Conservation (phyloP, 2,797 vertebrate species). For the Cirrhinus molitorella region DNA sequence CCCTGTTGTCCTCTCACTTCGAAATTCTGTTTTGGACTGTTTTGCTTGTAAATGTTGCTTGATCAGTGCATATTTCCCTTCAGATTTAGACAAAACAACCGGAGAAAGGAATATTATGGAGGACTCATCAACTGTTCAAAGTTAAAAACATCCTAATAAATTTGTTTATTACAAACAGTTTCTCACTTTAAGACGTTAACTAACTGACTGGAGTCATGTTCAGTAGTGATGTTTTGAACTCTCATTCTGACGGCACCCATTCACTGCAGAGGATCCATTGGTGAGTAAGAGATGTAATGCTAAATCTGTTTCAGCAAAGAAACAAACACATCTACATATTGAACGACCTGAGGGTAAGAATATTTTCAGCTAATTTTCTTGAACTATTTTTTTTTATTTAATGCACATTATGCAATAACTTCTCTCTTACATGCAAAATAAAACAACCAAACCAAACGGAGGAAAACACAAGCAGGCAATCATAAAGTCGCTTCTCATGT, state of each 20-base stretch:
- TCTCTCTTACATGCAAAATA: neutral
- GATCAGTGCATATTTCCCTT: neutral
- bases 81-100: neutral
- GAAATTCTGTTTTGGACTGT: neutral
- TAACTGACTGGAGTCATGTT: neutral
- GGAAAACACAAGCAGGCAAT: constrained; percentile 19
- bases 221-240: neutral
- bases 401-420: neutral
- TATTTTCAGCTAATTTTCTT: neutral
- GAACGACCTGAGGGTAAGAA: neutral
- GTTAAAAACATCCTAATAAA: neutral
- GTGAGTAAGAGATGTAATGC: neutral
- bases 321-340: neutral
- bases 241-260: neutral
- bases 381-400: neutral
- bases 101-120: neutral
- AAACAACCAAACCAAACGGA: neutral
- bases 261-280: neutral
- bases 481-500: neutral
- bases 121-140: neutral
- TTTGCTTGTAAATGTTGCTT: neutral
- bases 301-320: neutral
- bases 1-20: too few species aligned
- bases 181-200: neutral
- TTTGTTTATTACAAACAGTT: neutral